Conservation (phyloP, 2,113 vertebrate genomes). For the Pygathrix nemaeus region DNA sequence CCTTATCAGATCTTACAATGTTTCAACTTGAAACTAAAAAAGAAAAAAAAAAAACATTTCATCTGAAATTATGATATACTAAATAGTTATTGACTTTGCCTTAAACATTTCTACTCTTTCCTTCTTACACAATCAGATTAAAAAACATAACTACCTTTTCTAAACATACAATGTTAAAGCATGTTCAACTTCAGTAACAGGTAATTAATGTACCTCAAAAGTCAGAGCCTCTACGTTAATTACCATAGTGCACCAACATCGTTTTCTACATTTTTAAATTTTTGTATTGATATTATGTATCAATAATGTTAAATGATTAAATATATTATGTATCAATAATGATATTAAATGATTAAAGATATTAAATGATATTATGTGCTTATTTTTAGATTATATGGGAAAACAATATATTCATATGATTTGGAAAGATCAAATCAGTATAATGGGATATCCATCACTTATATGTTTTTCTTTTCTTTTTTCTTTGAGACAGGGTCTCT, state of each 20-base stretch:
- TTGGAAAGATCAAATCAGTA: background rate
- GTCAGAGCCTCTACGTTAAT: background rate
- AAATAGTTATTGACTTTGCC: background rate
- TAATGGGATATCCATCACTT: background rate
- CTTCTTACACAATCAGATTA: background rate
- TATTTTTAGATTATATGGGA: background rate
- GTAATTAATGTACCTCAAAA: conserved; percentile 15
- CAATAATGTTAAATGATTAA: too few species aligned
- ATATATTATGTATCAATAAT: too few species aligned
- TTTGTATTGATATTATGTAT: too few species aligned
- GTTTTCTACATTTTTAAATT: background rate
- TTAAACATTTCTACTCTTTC: background rate
- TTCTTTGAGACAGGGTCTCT: too few species aligned
- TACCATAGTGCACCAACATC: background rate
- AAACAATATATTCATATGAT: background rate
- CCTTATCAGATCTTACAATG: background rate
- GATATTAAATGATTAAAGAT: too few species aligned
- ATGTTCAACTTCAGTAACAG: background rate
- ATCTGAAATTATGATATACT: background rate
- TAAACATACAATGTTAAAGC: background rate
- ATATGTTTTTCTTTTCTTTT: background rate
- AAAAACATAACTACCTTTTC: background rate
- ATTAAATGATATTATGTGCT: too few species aligned
- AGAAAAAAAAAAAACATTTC: background rate
- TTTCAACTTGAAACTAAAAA: background rate